phyloP scores from a whole-genome alignment of 2,797 vertebrate genomes.

The Oreortyx pictus region DNA sequence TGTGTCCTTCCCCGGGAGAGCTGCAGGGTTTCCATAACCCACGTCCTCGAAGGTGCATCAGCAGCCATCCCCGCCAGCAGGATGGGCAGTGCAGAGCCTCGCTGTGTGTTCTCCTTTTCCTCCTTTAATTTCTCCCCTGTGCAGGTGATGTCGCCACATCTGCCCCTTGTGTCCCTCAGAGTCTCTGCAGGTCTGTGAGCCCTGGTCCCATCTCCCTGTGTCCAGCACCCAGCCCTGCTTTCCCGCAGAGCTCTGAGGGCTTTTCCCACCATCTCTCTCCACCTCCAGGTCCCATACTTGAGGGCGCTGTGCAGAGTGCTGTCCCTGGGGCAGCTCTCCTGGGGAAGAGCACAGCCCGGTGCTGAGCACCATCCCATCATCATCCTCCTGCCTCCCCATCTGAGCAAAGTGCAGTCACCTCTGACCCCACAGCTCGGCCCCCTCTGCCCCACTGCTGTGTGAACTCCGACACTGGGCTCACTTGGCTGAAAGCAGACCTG shows the following conservation, averaged over 20 bases:
- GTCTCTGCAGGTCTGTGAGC: rapidly evolving
- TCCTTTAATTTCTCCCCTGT: not conserved
- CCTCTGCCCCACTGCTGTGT: not conserved
- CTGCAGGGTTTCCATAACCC: not conserved
- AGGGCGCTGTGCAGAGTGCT: not conserved
- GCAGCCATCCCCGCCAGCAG: not conserved
- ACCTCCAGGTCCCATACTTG: not conserved
- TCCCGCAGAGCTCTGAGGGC: not conserved
- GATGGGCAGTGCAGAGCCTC: not conserved
- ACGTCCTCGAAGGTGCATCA: rapidly evolving
- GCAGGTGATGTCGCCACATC: rapidly evolving
- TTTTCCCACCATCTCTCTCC: not conserved
- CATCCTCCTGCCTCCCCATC: not conserved
- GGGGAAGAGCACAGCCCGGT: not conserved
- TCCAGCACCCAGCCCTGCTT: not conserved
- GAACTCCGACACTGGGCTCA: not conserved
- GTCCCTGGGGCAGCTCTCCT: too few species aligned
- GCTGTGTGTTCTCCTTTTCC: not conserved
- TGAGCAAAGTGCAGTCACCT: not conserved
- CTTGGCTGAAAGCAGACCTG: not conserved
- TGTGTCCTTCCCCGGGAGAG: not conserved
- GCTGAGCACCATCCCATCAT: not conserved
- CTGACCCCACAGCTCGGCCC: not conserved
- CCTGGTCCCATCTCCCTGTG: rapidly evolving
- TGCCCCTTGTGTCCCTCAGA: not conserved